These are phyloP conservation scores for Cirrhinus molitorella DNA, from an alignment of 2,797 vertebrate species.

Conservation along the genomic window DNA sequence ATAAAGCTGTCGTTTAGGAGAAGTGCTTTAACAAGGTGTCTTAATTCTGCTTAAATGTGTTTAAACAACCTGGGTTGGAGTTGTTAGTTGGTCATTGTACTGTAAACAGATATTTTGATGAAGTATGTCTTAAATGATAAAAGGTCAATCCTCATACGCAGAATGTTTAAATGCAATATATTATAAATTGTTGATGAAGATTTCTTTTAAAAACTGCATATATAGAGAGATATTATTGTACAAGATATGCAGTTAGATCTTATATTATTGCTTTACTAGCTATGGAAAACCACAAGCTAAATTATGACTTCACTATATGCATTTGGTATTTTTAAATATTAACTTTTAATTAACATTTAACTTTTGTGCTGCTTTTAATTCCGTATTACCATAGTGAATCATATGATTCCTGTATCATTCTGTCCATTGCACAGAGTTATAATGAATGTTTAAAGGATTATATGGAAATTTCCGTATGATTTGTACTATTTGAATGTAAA, in stretches of 20 bases:
- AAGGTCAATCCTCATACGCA: constrained; percentile 31
- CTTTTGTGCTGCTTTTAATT: constrained; percentile 14
- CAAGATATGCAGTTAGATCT: neutral
- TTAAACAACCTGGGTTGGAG: constrained; percentile 21
- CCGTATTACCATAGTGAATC: neutral
- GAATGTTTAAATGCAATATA: constrained; percentile 41
- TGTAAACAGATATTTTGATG: constrained; percentile 21
- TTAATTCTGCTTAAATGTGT: constrained; percentile 40
- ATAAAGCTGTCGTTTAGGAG: constrained; percentile 11
- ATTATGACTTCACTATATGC: constrained; percentile 22
- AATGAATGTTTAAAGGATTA: constrained; percentile 6
- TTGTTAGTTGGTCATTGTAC: constrained; percentile 4
- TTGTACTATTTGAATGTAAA: constrained; percentile 5
- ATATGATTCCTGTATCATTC: neutral
- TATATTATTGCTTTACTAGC: constrained; percentile 23
- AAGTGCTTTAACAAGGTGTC: constrained; percentile 31
- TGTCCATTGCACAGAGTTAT: neutral
- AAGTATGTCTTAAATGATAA: constrained; percentile 40
- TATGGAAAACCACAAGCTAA: neutral
- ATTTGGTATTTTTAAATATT: constrained; percentile 27
- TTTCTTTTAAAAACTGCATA: constrained; percentile 30
- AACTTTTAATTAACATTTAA: neutral
- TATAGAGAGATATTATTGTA: constrained; percentile 33
- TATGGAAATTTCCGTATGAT: neutral
- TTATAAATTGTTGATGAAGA: constrained; percentile 6